Evolutionary conservation across 1,140 invertebrate species (phyloP).

Genomic region (Bursaphelenchus mucronatus): DNA sequence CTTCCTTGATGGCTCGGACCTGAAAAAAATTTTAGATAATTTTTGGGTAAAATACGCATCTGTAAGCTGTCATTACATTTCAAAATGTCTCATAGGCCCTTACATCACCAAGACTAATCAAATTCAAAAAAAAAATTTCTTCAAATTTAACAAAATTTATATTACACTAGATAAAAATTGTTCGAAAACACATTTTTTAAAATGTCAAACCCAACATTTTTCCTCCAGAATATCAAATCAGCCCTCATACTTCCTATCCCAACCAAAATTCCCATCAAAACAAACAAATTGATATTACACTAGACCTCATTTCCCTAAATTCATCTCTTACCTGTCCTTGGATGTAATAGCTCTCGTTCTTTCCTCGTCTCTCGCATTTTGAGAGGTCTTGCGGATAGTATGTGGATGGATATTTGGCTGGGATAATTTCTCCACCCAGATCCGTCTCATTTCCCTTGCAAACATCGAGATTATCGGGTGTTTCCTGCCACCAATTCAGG

Average conservation of each 20-base stretch:
- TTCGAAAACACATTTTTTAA: background rate
- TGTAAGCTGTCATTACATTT: too few species aligned
- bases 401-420: slow-evolving; percentile 26
- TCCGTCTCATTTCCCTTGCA: slow-evolving; percentile 29
- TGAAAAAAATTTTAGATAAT: slow-evolving; percentile 21
- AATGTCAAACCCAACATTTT: too few species aligned
- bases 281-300: too few species aligned
- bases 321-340: slow-evolving; percentile 6
- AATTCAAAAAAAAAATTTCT: slow-evolving; percentile 2
- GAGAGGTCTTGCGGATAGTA: background rate
- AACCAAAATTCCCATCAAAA: too few species aligned
- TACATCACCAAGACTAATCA: background rate
- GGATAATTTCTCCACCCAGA: slow-evolving; percentile 18
- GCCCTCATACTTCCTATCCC: too few species aligned
- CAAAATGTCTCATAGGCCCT: background rate
- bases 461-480: slow-evolving; percentile 26
- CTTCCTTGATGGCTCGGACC: slow-evolving; percentile 32
- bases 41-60: background rate
- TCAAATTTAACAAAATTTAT: background rate
- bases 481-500: slow-evolving; percentile 38
- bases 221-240: too few species aligned
- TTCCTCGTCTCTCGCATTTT: slow-evolving; percentile 5
- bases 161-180: slow-evolving; percentile 2
- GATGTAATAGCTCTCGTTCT: slow-evolving; percentile 17
- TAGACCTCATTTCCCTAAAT: too few species aligned